Percentiles rank a stretch among this genome's conserved stretches.
These are phyloP conservation scores for Argyresthia albistria DNA, from an alignment of 2,888 invertebrate genomes.

Conservation along the genomic window DNA sequence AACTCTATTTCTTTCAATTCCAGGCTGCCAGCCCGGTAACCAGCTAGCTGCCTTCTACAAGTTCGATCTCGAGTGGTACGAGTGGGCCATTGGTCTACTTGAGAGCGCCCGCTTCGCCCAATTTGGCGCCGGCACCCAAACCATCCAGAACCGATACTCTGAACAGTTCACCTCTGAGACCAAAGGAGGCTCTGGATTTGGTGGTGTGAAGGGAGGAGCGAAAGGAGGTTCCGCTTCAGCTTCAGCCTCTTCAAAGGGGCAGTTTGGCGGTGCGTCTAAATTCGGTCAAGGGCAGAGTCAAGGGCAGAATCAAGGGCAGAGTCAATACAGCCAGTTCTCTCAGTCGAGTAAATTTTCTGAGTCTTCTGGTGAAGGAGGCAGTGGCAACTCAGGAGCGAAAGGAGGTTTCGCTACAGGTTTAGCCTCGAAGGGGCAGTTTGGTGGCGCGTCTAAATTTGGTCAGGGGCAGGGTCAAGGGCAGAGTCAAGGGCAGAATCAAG, in stretches of 20 bases:
- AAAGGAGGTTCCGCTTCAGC: constrained; percentile 3
- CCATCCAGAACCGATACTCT: constrained; percentile 26
- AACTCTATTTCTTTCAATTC: constrained; percentile 3
- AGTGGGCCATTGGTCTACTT: constrained; percentile 57
- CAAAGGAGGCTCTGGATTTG: constrained; percentile 12
- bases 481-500: constrained; percentile 11
- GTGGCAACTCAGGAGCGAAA: constrained; percentile 20
- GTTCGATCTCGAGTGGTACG: constrained; percentile 74
- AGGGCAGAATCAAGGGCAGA: no score
- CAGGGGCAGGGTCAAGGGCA: constrained; percentile 16
- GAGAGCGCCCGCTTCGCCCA: constrained; percentile 49
- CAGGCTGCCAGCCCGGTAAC: constrained; percentile 68
- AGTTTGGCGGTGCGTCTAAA: constrained; percentile 12
- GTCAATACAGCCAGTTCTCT: constrained; percentile 11
- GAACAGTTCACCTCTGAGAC: constrained; percentile 19
- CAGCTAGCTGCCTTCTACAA: constrained; percentile 73
- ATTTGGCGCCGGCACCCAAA: constrained; percentile 28
- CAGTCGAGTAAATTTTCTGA: constrained; percentile 22
- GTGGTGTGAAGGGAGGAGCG: constrained; percentile 13
- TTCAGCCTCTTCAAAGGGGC: constrained; percentile 1
- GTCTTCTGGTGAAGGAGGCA: constrained; percentile 10
- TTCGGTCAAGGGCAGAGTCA: constrained; percentile 17
- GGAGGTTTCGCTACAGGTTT: no score
- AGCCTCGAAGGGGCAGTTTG: no score
- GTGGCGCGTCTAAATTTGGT: constrained; percentile 18